Percentiles rank a stretch among this genome's conserved stretches.
phyloP scores from a whole-genome alignment of 2,797 vertebrate species.

The Alca torda region DNA sequence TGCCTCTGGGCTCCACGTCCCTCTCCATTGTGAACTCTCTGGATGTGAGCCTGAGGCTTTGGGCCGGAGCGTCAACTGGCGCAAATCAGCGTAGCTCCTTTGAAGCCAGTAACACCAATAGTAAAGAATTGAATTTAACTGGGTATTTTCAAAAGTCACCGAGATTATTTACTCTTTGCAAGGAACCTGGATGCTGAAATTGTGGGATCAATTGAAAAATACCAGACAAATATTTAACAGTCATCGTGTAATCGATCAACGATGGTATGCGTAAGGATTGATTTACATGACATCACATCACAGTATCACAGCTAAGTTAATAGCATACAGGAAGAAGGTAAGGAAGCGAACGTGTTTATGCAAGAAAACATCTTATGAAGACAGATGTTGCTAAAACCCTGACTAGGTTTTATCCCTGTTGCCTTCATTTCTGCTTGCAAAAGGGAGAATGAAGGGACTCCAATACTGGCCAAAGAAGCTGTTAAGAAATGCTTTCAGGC shows the following conservation, averaged over 20 bases:
- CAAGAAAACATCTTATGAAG: neutral
- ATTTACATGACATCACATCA: neutral
- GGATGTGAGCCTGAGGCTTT: neutral
- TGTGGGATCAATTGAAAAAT: neutral
- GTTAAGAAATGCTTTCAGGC: neutral
- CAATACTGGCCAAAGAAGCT: neutral
- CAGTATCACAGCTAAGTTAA: neutral
- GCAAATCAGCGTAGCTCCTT: neutral
- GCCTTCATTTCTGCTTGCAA: neutral
- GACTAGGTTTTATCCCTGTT: neutral
- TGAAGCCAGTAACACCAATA: neutral
- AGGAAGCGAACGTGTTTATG: neutral
- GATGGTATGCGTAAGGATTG: neutral
- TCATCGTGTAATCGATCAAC: neutral
- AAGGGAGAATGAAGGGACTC: neutral
- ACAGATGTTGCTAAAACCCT: neutral
- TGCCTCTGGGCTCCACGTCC: neutral
- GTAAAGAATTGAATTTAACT: neutral
- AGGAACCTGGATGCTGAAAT: neutral
- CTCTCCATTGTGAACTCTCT: neutral
- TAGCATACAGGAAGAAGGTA: neutral
- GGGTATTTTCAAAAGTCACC: neutral
- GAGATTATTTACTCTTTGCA: neutral
- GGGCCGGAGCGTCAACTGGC: neutral
- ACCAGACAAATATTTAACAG: neutral